Evolutionary conservation across 1,140 invertebrate genomes (phyloP), one percentile per base, ranked within the genome.

Genomic region (Drosophila dunni): DNA sequence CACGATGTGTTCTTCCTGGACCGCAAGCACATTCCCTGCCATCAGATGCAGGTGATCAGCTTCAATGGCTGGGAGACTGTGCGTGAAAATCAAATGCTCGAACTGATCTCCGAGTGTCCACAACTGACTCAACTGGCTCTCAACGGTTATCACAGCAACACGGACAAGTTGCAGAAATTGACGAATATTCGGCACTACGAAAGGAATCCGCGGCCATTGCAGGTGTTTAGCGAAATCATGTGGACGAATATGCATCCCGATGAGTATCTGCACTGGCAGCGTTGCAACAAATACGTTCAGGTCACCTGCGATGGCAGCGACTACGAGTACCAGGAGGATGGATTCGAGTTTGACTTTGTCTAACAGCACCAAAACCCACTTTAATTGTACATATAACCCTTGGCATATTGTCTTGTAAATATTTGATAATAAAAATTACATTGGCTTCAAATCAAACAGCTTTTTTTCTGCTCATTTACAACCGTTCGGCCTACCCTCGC

Each of bases 1-100:
- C 85, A 84, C n/a, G 60, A 89, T 11, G 78, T 73, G 0, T 90
- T 89, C 67, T 89, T 89, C n/a, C 45, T 89, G 62, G 84, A 89
- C 0, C 36, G 64, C 38, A 63, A 65, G 13, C 78, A 89, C 34
- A 81, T 89, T 7, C 84, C 84, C 45, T 85, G 85, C 67, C 51
- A 61, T 3, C 84, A 89, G 48, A 78, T 89, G 84, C 67, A 89
- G 62, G 68, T 79, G 20, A 48, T 89, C 13, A 84, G 84, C 71
- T 89, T 89, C 61, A 81, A 64, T 15, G 84, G 84, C 58, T 89
- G 84, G 84, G 84, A 89, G 13, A 56, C 73, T 0, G 74, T 89
- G 24, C 70, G 84, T 0, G 78, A 89, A 4, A 40, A 50, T 20
- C 74, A 84, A 29, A 48, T 89, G 10, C 58, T 89, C 29, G 74